Percentiles rank a stretch among this genome's conserved stretches.
Evolutionary conservation across 2,888 invertebrate genomes (phyloP).

Genomic region (Pammene fasciana): DNA sequence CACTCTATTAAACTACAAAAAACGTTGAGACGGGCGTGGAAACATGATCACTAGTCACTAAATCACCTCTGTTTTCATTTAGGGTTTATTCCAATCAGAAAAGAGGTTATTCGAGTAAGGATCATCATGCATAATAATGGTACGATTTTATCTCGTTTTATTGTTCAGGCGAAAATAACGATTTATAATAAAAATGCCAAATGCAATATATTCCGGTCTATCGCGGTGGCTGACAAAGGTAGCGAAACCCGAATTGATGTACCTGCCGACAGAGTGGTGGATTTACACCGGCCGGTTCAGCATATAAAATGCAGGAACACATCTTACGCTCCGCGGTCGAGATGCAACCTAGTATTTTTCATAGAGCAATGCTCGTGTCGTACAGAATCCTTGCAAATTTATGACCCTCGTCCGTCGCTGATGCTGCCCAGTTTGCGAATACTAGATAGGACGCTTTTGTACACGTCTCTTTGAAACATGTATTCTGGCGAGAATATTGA

Average conservation of each 20-base stretch:
- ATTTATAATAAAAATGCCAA: too few species aligned
- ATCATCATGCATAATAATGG: too few species aligned
- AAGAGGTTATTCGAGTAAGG: too few species aligned
- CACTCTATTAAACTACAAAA: slow-evolving; percentile 25
- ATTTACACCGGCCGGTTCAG: slow-evolving; percentile 35
- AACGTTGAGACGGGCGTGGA: neutral
- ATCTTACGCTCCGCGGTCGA: slow-evolving; percentile 53
- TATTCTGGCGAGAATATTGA: slow-evolving; percentile 44
- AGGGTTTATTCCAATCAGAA: too few species aligned
- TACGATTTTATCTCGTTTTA: neutral
- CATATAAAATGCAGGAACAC: slow-evolving; percentile 42
- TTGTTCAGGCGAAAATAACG: neutral
- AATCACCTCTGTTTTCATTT: too few species aligned
- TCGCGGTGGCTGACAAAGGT: neutral
- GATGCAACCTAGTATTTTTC: slow-evolving; percentile 73
- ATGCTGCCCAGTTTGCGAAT: slow-evolving; percentile 70
- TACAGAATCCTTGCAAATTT: slow-evolving; percentile 77
- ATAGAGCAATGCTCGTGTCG: slow-evolving; percentile 73
- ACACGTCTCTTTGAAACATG: slow-evolving; percentile 60
- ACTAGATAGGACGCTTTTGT: slow-evolving; percentile 63
- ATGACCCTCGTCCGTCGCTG: slow-evolving; percentile 65
- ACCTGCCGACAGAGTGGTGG: slow-evolving; percentile 26
- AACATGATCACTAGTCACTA: too few species aligned
- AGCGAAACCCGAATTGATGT: slow-evolving; percentile 28
- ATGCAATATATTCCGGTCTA: too few species aligned